These are phyloP conservation scores for Clusia tigrina DNA, from an alignment of 2,888 invertebrate genomes.

Conservation along the genomic window DNA sequence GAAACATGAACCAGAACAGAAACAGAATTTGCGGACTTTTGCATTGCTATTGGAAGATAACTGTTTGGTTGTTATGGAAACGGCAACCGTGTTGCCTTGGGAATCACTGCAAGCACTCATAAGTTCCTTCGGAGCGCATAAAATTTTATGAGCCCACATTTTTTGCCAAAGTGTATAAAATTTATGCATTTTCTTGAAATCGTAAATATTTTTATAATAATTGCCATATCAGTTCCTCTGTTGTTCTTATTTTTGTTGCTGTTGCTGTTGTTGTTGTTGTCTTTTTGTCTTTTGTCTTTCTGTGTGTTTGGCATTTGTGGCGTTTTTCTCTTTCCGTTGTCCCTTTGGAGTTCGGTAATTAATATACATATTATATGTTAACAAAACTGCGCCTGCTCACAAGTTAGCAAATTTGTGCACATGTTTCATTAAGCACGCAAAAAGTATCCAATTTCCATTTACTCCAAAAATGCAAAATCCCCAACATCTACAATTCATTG, in stretches of 20 bases:
- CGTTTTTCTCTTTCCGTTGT: neutral
- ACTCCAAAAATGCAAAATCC: neutral
- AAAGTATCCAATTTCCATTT: slow-evolving; percentile 51
- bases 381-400: slow-evolving; percentile 55
- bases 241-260: slow-evolving; percentile 45
- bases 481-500: neutral
- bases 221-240: slow-evolving; percentile 29
- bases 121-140: slow-evolving; percentile 37
- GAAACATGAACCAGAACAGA: too few species aligned
- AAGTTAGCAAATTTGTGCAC: slow-evolving; percentile 59
- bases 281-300: slow-evolving; percentile 20
- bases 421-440: slow-evolving; percentile 56
- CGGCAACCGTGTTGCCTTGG: slow-evolving; percentile 32
- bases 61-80: slow-evolving; percentile 39
- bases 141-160: slow-evolving; percentile 37
- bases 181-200: slow-evolving; percentile 18
- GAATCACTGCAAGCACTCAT: neutral
- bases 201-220: slow-evolving; percentile 22
- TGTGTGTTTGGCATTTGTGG: neutral
- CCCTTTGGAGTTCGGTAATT: slow-evolving; percentile 19
- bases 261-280: slow-evolving; percentile 21
- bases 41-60: slow-evolving; percentile 52
- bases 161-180: neutral
- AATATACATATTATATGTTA: slow-evolving; percentile 45
- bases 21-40: too few species aligned